Evolutionary conservation across 1,140 invertebrate genomes (phyloP).

Genomic region (Calliopsis andreniformis): DNA sequence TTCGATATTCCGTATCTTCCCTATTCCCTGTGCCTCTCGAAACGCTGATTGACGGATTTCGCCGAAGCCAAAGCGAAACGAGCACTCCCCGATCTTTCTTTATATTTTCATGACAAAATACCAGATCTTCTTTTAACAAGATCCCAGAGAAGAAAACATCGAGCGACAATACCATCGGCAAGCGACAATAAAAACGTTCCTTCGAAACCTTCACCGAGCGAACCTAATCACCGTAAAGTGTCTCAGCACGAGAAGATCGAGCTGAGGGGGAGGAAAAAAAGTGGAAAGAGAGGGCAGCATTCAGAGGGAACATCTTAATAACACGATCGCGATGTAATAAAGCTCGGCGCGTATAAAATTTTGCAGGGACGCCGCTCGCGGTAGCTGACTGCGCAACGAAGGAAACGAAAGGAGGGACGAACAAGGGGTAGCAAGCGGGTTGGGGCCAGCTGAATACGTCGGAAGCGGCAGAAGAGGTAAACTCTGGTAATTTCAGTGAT

Average conservation of each 20-base stretch:
- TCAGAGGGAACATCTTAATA: conserved; percentile 54
- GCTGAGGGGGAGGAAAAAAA: background rate
- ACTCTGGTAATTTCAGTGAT: conserved; percentile 79
- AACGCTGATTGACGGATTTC: too few relatives aligned
- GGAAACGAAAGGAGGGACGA: conserved; percentile 19
- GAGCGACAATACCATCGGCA: background rate
- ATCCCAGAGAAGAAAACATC: background rate
- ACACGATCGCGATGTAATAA: conserved; percentile 63
- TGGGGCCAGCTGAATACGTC: conserved; percentile 61
- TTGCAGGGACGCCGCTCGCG: conserved; percentile 1
- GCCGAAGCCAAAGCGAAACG: too few relatives aligned
- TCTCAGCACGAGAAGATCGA: background rate
- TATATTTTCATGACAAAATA: too few relatives aligned
- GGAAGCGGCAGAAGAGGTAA: conserved; percentile 70
- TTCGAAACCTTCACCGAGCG: background rate
- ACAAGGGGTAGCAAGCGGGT: background rate
- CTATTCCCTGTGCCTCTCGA: too few relatives aligned
- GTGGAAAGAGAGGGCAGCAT: background rate
- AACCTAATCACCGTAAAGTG: conserved; percentile 21
- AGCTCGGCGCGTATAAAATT: conserved; percentile 32
- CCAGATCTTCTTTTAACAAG: background rate
- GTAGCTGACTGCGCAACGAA: conserved; percentile 11
- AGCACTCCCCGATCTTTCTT: too few relatives aligned
- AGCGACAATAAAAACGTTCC: background rate
- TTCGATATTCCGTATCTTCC: too few relatives aligned